phyloP scores from a whole-genome alignment of 2,888 invertebrate species.

The Synanthedon andrenaeformis region DNA sequence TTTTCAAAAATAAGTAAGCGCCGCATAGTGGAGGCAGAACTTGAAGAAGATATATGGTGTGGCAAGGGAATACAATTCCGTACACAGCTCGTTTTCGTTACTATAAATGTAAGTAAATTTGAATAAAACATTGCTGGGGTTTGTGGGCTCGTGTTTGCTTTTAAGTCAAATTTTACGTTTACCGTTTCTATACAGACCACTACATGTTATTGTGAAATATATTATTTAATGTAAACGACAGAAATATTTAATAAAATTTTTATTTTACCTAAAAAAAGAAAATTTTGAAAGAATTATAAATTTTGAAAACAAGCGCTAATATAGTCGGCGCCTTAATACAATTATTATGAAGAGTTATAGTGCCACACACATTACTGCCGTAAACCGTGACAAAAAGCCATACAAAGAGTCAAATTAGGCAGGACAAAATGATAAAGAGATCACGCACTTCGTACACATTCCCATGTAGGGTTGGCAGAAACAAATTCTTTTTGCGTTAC shows the following conservation, averaged over 20 bases:
- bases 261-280: no score
- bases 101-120: constrained; percentile 71
- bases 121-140: constrained; percentile 61
- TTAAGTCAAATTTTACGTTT: constrained; percentile 3
- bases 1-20: constrained; percentile 55
- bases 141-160: constrained; percentile 12
- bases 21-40: constrained; percentile 15
- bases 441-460: constrained; percentile 19
- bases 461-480: constrained; percentile 8
- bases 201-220: no score
- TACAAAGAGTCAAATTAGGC: constrained; percentile 11
- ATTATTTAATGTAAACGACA: no score
- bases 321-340: no score
- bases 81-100: constrained; percentile 65
- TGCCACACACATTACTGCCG: neutral
- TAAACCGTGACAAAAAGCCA: constrained; percentile 16
- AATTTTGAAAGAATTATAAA: no score
- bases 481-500: neutral
- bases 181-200: neutral
- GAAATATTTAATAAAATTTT: no score
- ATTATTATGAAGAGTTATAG: neutral
- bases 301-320: no score
- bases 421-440: constrained; percentile 15
- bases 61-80: constrained; percentile 65
- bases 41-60: constrained; percentile 68